phyloP scores from a whole-genome alignment of 2,797 vertebrate species.

The Melanotaenia boesemani region DNA sequence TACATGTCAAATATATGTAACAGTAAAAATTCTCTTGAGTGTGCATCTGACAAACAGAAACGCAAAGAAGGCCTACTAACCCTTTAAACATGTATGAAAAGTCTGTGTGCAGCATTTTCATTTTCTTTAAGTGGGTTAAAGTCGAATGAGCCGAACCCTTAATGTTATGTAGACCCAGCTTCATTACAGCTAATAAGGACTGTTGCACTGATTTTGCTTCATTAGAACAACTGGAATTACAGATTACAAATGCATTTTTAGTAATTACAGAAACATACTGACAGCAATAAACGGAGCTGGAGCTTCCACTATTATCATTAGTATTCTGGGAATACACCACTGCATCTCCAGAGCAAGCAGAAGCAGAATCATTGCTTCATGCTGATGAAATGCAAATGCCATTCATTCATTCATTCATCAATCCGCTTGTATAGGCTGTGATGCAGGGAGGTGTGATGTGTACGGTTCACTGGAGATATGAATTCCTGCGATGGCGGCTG shows the following conservation, averaged over 20 bases:
- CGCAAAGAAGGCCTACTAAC: too few relatives aligned
- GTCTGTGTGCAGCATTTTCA: conserved; percentile 6
- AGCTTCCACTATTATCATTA: conserved; percentile 26
- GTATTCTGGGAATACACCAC: conserved; percentile 42
- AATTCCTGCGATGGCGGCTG: conserved; percentile 25
- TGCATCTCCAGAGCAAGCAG: conserved; percentile 43
- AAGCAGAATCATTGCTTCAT: conserved; percentile 36
- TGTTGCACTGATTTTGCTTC: conserved; percentile 23
- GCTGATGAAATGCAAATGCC: conserved; percentile 60
- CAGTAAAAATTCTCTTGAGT: neutral
- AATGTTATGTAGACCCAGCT: conserved; percentile 7
- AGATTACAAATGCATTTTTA: conserved; percentile 20
- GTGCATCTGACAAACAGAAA: too few relatives aligned
- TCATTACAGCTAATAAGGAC: conserved; percentile 39
- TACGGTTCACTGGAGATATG: conserved; percentile 9
- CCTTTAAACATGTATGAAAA: neutral
- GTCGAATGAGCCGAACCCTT: conserved; percentile 13
- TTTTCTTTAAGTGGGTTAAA: conserved; percentile 15
- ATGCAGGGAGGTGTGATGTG: conserved; percentile 9
- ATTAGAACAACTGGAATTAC: conserved; percentile 19
- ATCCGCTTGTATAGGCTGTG: neutral
- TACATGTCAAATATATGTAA: neutral
- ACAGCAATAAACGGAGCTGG: conserved; percentile 20
- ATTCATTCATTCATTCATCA: conserved; percentile 6
- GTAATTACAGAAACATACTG: conserved; percentile 28